Evolutionary conservation across 2,888 invertebrate genomes (phyloP).

Genomic region (Eupithecia centaureata): DNA sequence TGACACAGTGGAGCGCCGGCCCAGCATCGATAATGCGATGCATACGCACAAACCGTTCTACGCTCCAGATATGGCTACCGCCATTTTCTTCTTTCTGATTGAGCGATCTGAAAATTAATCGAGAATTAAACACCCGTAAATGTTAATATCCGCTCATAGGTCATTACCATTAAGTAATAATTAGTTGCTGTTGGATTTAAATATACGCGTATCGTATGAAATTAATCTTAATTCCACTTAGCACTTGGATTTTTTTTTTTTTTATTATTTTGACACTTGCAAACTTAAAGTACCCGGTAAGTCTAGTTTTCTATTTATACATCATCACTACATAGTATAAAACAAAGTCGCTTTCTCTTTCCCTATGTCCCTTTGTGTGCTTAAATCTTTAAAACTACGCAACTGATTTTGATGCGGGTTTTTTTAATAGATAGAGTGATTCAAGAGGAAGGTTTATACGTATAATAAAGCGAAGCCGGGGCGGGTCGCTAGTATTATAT

Average conservation of each 20-base stretch:
- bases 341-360: too few relatives aligned
- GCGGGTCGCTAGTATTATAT: too few relatives aligned
- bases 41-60: slow-evolving; percentile 54
- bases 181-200: background rate
- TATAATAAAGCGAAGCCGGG: too few relatives aligned
- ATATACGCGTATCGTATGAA: background rate
- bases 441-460: too few relatives aligned
- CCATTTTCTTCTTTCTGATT: slow-evolving; percentile 40
- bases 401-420: too few relatives aligned
- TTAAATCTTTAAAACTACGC: too few relatives aligned
- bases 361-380: too few relatives aligned
- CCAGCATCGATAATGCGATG: slow-evolving; percentile 54
- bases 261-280: background rate
- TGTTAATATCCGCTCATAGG: slow-evolving; percentile 14
- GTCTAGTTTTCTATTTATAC: background rate
- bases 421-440: too few relatives aligned
- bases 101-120: slow-evolving; percentile 35
- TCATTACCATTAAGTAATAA: slow-evolving; percentile 12
- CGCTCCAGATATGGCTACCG: slow-evolving; percentile 49
- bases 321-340: too few relatives aligned
- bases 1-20: background rate
- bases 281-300: too few relatives aligned
- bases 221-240: background rate
- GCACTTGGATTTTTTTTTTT: background rate
- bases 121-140: slow-evolving; percentile 17